phyloP scores from a whole-genome alignment of 2,888 invertebrate species.

The Lomographa bimaculata region DNA sequence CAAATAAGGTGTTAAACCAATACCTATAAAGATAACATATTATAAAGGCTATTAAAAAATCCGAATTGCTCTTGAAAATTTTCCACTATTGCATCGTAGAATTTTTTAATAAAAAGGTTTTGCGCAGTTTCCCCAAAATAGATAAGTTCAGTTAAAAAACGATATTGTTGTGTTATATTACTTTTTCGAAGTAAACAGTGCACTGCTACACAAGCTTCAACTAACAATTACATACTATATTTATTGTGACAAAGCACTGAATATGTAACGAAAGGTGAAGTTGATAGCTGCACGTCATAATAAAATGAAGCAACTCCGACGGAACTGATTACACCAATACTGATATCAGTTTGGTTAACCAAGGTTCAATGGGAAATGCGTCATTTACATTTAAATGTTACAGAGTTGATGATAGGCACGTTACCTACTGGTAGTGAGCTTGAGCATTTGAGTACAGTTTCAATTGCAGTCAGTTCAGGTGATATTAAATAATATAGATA shows the following conservation, averaged over 20 bases:
- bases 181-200: too few relatives aligned
- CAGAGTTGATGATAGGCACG: not conserved
- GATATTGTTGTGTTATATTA: too few relatives aligned
- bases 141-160: slow-evolving; percentile 13
- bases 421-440: too few relatives aligned
- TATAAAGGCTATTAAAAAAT: slow-evolving; percentile 14
- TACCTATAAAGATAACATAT: slow-evolving; percentile 5
- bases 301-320: slow-evolving; percentile 33
- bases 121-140: slow-evolving; percentile 37
- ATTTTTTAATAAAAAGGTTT: slow-evolving; percentile 41
- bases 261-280: not conserved
- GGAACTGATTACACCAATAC: slow-evolving; percentile 42
- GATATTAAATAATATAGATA: too few relatives aligned
- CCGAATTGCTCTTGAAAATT: slow-evolving; percentile 13
- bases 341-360: slow-evolving; percentile 28
- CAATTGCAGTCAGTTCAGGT: too few relatives aligned
- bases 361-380: slow-evolving; percentile 17
- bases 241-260: slow-evolving; percentile 3
- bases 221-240: not conserved
- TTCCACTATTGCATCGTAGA: slow-evolving; percentile 16
- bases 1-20: too few relatives aligned
- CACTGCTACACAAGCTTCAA: too few relatives aligned
- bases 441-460: too few relatives aligned
- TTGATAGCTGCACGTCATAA: slow-evolving; percentile 29
- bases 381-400: not conserved